Percentiles rank a stretch among this genome's conserved stretches.
Evolutionary conservation across 2,113 vertebrate species (phyloP).

Genomic region (Noctilio leporinus): DNA sequence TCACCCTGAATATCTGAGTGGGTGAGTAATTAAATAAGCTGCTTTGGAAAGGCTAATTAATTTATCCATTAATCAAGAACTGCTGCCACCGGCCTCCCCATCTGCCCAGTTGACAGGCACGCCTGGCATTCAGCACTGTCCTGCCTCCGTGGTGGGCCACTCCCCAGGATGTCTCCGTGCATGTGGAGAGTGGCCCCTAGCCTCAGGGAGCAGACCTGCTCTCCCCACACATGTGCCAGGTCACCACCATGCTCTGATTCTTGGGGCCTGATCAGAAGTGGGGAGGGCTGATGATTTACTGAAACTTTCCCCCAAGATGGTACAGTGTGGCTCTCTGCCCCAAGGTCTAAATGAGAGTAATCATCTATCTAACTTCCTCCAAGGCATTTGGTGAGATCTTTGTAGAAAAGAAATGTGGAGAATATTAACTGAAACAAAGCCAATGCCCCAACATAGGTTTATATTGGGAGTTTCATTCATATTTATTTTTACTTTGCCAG

Average conservation of each 20-base stretch:
- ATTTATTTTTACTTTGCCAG: neutral
- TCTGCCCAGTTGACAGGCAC: slow-evolving; percentile 60
- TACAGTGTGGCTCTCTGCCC: neutral
- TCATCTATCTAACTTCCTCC: slow-evolving; percentile 21
- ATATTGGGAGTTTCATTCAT: neutral
- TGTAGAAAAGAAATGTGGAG: neutral
- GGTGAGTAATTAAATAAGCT: slow-evolving; percentile 63
- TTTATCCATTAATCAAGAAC: slow-evolving; percentile 56
- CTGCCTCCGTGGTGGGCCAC: neutral
- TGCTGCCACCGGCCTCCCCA: slow-evolving; percentile 60
- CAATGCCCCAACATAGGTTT: neutral
- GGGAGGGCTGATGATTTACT: slow-evolving; percentile 48
- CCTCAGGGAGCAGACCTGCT: slow-evolving; percentile 36
- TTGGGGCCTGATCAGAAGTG: neutral
- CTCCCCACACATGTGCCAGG: neutral
- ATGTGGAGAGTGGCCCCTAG: slow-evolving; percentile 26
- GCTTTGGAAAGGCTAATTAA: slow-evolving; percentile 64
- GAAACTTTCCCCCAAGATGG: slow-evolving; percentile 10
- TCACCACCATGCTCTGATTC: neutral
- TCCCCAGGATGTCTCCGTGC: slow-evolving; percentile 35
- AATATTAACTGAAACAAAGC: neutral
- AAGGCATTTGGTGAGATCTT: neutral
- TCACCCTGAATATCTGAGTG: neutral
- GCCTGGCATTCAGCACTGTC: slow-evolving; percentile 55
- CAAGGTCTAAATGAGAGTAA: neutral